Conservation (phyloP, 1,140 invertebrate genomes). For the Ridgeia piscesae region DNA sequence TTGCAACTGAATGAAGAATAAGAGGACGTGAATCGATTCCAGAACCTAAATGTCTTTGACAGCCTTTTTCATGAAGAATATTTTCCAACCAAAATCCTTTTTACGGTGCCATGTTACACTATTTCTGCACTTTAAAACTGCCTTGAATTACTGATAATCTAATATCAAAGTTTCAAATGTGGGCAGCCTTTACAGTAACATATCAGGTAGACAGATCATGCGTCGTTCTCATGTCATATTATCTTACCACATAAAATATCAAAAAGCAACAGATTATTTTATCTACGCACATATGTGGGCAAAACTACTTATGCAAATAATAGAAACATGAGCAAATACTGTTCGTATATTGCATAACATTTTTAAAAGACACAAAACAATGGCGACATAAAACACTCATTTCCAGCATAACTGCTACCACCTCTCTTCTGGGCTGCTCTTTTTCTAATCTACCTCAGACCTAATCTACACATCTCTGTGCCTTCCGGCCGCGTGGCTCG, state of each 20-base stretch:
- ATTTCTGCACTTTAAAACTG: too few relatives aligned
- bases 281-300: background rate
- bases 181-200: background rate
- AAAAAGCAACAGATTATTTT: background rate
- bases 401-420: background rate
- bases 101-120: too few relatives aligned
- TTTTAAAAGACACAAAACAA: background rate
- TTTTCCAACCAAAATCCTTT: too few relatives aligned
- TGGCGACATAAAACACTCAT: background rate
- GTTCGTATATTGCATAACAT: background rate
- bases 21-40: too few relatives aligned
- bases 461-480: background rate
- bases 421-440: background rate
- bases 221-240: background rate
- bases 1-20: too few relatives aligned
- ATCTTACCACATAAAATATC: background rate
- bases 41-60: too few relatives aligned
- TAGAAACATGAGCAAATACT: background rate
- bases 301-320: background rate
- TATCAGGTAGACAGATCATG: background rate
- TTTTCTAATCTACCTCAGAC: background rate
- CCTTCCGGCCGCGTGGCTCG: background rate
- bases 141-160: too few relatives aligned
- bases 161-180: too few relatives aligned
- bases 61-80: too few relatives aligned